Conservation (phyloP, 1,140 invertebrate species). For the Dreissena rostriformis region DNA sequence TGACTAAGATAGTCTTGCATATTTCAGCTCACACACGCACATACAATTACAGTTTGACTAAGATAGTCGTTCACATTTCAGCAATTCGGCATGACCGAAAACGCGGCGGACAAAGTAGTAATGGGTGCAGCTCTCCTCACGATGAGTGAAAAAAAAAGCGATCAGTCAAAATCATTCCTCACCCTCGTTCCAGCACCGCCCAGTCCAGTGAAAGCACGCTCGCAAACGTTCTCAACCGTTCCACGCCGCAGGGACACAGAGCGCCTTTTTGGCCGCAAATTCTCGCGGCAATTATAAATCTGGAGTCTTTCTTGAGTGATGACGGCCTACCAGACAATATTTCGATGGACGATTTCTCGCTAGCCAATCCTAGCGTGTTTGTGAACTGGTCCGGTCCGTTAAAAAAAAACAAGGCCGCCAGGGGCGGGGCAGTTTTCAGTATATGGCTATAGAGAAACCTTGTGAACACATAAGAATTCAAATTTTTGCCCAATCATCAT, state of each 20-base stretch:
- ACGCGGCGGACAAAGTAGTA: slow-evolving; percentile 96
- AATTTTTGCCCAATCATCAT: no score
- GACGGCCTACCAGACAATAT: slow-evolving; percentile 73
- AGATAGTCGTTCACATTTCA: no score
- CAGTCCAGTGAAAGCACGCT: slow-evolving; percentile 66
- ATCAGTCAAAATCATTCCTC: slow-evolving; percentile 46
- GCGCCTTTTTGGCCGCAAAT: slow-evolving; percentile 69
- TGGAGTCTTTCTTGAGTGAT: slow-evolving; percentile 77
- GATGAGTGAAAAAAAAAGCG: slow-evolving; percentile 40
- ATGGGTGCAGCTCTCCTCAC: slow-evolving; percentile 82
- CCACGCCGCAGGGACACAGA: slow-evolving; percentile 23
- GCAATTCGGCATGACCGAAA: slow-evolving; percentile 97
- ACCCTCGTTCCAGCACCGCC: slow-evolving; percentile 32
- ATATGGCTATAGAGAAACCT: no score
- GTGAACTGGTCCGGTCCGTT: slow-evolving; percentile 84
- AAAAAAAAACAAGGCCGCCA: no score
- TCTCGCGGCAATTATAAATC: slow-evolving; percentile 78
- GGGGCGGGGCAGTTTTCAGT: no score
- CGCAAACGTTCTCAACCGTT: slow-evolving; percentile 72
- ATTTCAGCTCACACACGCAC: no score
- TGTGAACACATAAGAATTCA: no score
- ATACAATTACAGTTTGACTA: background rate
- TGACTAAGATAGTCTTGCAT: no score
- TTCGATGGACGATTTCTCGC: slow-evolving; percentile 62
- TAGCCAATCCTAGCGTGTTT: slow-evolving; percentile 63